A percentile compares a stretch with the other conserved stretches of the same genome.
Evolutionary conservation across 2,888 invertebrate genomes (phyloP).

Genomic region (Colletes collaris): DNA sequence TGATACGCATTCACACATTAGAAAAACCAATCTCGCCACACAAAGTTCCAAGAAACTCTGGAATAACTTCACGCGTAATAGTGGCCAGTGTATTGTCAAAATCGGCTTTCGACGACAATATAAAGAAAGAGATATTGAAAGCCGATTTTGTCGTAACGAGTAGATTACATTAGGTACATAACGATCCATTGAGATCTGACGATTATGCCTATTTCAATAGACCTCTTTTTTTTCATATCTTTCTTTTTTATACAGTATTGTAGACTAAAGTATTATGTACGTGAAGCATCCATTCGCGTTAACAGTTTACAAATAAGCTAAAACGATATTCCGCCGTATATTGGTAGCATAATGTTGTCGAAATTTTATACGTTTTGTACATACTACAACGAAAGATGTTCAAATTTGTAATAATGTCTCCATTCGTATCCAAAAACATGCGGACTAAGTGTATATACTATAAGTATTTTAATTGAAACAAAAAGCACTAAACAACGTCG

Average conservation of each 20-base stretch:
- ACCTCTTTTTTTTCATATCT: constrained; percentile 11
- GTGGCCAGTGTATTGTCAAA: constrained; percentile 67
- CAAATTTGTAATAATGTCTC: constrained; percentile 31
- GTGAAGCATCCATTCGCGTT: not conserved
- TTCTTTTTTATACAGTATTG: constrained; percentile 42
- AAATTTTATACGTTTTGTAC: constrained; percentile 53
- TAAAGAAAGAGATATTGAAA: constrained; percentile 48
- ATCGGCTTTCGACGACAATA: constrained; percentile 56
- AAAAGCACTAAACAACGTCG: constrained; percentile 44
- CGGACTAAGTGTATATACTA: constrained; percentile 79
- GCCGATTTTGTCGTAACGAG: constrained; percentile 61
- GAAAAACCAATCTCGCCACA: constrained; percentile 5
- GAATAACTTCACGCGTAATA: constrained; percentile 28
- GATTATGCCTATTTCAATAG: not conserved
- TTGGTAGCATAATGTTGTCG: constrained; percentile 24
- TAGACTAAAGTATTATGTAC: constrained; percentile 36
- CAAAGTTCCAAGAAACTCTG: constrained; percentile 14
- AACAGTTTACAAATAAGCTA: constrained; percentile 12
- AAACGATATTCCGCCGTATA: constrained; percentile 8
- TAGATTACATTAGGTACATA: constrained; percentile 49
- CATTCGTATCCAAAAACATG: constrained; percentile 66
- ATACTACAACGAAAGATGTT: constrained; percentile 41
- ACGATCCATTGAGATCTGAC: constrained; percentile 18
- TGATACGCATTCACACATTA: constrained; percentile 11
- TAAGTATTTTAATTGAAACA: constrained; percentile 77